Conservation (phyloP, 2,888 invertebrate genomes). For the Chymomyza fuscimana region DNA sequence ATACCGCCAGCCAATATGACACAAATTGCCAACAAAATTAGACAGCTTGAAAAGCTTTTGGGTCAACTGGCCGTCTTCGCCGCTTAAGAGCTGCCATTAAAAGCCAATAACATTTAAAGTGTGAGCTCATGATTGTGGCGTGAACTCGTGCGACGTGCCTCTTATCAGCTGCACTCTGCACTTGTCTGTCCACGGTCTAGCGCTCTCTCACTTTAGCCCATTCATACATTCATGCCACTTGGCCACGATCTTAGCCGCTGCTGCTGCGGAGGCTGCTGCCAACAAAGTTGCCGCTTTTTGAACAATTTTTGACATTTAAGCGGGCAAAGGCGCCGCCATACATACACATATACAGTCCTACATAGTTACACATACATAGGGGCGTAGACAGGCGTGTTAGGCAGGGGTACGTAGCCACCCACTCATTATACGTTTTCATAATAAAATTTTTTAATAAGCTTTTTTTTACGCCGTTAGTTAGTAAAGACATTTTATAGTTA, state of each 20-base stretch:
- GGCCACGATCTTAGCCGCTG: background rate
- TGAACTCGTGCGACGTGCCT: conserved; percentile 11
- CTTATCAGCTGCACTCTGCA: conserved; percentile 4
- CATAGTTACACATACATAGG: conserved; percentile 10
- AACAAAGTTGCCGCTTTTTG: conserved; percentile 18
- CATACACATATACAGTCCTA: conserved; percentile 18
- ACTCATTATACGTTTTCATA: too few relatives aligned
- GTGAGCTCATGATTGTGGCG: conserved; percentile 27
- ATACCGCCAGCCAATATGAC: conserved; percentile 53
- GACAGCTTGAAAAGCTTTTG: conserved; percentile 17
- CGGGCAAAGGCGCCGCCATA: conserved; percentile 61
- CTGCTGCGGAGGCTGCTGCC: background rate
- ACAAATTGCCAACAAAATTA: conserved; percentile 60
- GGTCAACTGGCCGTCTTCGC: background rate
- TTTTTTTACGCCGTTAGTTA: too few relatives aligned
- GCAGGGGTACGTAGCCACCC: background rate
- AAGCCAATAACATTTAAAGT: conserved; percentile 56
- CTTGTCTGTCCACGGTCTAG: background rate
- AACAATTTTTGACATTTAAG: conserved; percentile 65
- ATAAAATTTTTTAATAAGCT: too few relatives aligned
- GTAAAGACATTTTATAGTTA: too few relatives aligned
- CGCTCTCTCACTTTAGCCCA: background rate
- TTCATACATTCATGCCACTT: background rate
- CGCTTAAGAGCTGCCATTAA: conserved; percentile 26
- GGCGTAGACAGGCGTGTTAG: background rate